phyloP scores from a whole-genome alignment of 1,140 invertebrate genomes.

The Cataglyphis hispanica region DNA sequence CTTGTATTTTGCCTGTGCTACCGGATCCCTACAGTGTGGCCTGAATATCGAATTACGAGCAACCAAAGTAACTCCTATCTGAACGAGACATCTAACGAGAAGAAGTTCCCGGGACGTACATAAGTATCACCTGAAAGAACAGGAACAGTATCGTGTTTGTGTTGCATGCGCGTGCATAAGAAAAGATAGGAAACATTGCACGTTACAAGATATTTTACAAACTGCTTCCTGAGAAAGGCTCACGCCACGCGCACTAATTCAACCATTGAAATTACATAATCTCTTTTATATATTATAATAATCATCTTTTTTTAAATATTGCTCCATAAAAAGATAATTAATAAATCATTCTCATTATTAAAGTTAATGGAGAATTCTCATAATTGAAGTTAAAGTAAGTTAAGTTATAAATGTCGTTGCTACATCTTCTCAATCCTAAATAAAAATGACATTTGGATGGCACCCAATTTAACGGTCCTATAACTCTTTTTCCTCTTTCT shows the following conservation, averaged over 20 bases:
- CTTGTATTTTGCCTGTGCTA: constrained; percentile 76
- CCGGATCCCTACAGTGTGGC: constrained; percentile 63
- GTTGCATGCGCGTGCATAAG: constrained; percentile 31
- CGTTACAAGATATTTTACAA: constrained; percentile 6
- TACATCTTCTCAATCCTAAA: background rate
- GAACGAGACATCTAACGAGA: constrained; percentile 80
- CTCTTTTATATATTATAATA: background rate
- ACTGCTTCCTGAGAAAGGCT: background rate
- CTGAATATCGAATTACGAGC: constrained; percentile 78
- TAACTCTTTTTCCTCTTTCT: no score
- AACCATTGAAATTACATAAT: background rate
- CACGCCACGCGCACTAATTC: background rate
- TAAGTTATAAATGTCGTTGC: background rate
- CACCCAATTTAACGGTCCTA: no score
- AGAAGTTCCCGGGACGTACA: constrained; percentile 57
- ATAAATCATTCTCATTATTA: background rate
- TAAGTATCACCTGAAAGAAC: constrained; percentile 49
- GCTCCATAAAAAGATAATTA: background rate
- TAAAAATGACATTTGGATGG: no score
- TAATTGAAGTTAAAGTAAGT: background rate
- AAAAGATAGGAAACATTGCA: constrained; percentile 12
- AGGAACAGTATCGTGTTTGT: constrained; percentile 56
- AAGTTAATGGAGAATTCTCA: no score
- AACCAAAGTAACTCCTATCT: constrained; percentile 79
- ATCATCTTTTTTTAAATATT: background rate